Evolutionary conservation across 2,797 vertebrate species (phyloP).

Genomic region (Clarias pachynema): DNA sequence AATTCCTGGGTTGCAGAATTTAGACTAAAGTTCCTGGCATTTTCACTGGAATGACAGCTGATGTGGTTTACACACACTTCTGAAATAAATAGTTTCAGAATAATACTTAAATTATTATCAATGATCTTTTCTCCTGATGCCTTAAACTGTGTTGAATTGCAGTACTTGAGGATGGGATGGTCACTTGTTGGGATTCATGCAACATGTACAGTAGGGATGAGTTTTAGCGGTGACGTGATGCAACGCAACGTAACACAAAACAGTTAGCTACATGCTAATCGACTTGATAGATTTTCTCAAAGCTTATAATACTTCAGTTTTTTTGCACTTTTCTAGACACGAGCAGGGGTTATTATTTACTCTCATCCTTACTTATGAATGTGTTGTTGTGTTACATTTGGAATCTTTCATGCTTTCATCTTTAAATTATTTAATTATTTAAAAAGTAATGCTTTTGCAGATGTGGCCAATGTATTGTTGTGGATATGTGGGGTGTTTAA

Average conservation of each 20-base stretch:
- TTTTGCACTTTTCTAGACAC: neutral
- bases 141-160: neutral
- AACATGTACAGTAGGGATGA: neutral
- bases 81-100: neutral
- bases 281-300: neutral
- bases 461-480: constrained; percentile 25
- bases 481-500: constrained; percentile 23
- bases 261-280: neutral
- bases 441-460: constrained; percentile 27
- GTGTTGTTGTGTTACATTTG: constrained; percentile 21
- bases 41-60: neutral
- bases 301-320: neutral
- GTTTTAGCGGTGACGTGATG: neutral
- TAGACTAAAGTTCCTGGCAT: neutral
- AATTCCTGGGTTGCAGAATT: neutral
- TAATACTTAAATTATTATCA: neutral
- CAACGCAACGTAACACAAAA: neutral
- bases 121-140: neutral
- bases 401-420: neutral
- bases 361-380: neutral
- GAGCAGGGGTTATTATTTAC: neutral
- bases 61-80: neutral
- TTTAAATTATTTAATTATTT: neutral
- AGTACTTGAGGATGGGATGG: neutral
- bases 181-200: neutral